Conservation (phyloP, 2,888 invertebrate species). For the Yponomeuta plumbellus region DNA sequence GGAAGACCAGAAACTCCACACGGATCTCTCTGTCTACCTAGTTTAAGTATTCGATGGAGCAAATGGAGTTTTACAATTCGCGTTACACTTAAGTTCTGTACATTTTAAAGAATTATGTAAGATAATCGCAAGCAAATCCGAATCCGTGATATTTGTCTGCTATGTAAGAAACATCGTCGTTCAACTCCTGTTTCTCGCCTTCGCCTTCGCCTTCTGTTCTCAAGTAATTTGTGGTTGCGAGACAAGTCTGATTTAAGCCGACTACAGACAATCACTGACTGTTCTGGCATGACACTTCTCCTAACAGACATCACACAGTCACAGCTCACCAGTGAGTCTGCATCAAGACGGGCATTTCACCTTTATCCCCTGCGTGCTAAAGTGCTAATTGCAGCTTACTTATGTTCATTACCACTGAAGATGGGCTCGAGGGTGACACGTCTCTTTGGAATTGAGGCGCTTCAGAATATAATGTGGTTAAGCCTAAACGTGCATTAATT, state of each 20-base stretch:
- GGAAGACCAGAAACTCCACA: no score
- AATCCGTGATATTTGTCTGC: no score
- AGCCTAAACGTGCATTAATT: neutral
- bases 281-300: neutral
- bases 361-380: neutral
- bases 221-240: neutral
- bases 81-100: no score
- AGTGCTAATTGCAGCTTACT: conserved; percentile 3
- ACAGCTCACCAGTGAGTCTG: neutral
- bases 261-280: neutral
- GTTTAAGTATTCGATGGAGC: no score
- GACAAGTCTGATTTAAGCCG: neutral
- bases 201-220: no score
- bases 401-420: neutral
- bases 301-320: neutral
- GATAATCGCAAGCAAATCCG: no score
- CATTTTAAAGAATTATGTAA: no score
- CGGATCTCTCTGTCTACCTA: no score
- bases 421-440: neutral
- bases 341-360: neutral
- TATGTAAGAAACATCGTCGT: no score
- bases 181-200: no score
- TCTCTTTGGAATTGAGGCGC: neutral
- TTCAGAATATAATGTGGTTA: neutral
- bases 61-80: no score